Base-by-base conservation (phyloP, 2,888 invertebrate species). In the Trissonchulus latispiculum region DNA sequence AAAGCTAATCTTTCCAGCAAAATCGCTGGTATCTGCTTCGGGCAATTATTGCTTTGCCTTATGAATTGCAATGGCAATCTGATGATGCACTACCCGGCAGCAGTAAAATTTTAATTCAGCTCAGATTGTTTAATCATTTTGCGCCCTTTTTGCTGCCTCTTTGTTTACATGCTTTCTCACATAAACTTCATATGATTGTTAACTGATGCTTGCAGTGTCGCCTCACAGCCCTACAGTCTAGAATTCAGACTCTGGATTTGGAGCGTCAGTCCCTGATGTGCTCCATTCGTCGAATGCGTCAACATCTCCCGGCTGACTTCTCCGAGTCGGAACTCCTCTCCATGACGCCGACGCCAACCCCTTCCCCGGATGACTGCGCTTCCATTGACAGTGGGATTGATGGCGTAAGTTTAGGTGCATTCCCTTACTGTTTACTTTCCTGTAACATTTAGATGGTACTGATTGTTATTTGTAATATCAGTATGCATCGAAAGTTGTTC, bases 201-300 rank as follows among this genome's bases (percentile, higher is more conserved):
- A n/a, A 59, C 59, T 15, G 59, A 59, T 59, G n/a, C 15, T 68
- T 68, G 3, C 76, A 76, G 33, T 75, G 72, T 59, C 74, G 72
- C 61, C 72, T 74, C 28, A 72, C 61, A 62, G 69, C 67, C 33
- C 72, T 76, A 71, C 75, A 76, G 64, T 74, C 74, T 31, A 72
- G 74, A 8, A 62, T 76, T 61, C 61, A 74, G 33, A 75, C 76
- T 36, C 70, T 76, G 72, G 76, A 76, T 61, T 35, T 76, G 64
- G 76, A 76, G 62, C 70, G 73, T 62, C 33, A 69, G 35, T 61
- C 72, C n/a, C 68, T 76, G 72, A 68, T 71, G 72, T 68, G 71
- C 35, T 59, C 71, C 68, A 72, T 76, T 29, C 70, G 73, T 29
- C 61, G 72, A 1, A 67, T 76, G 31, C 74, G 74, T 31, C 35